These are phyloP conservation scores for Catamblyrhynchus diadema DNA, from an alignment of 2,797 vertebrate genomes.

Conservation along the genomic window DNA sequence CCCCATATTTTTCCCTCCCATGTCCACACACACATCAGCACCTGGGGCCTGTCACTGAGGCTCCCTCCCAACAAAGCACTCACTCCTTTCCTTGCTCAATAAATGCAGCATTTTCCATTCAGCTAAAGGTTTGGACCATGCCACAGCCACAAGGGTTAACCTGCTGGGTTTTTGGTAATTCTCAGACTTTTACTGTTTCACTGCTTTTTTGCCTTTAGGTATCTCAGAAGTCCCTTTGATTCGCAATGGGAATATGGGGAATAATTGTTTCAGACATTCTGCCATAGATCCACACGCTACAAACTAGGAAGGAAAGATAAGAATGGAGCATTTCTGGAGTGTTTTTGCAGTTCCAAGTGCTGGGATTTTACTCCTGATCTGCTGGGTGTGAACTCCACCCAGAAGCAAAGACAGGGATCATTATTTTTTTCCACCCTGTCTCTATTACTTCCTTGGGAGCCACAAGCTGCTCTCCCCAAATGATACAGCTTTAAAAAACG, in stretches of 20 bases:
- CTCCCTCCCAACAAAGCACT: not conserved
- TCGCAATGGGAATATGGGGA: not conserved
- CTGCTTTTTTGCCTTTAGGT: not conserved
- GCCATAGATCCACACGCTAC: rapidly evolving
- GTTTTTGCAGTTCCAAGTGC: not conserved
- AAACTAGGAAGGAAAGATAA: not conserved
- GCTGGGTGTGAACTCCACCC: not conserved
- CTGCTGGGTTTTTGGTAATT: not conserved
- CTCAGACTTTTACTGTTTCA: not conserved
- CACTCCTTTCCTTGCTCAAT: not conserved
- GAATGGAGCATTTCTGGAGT: not conserved
- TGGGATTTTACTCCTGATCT: not conserved
- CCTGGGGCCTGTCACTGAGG: not conserved
- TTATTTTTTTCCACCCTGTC: not conserved
- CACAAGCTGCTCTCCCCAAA: slow-evolving; percentile 5
- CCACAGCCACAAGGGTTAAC: not conserved
- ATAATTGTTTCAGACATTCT: not conserved
- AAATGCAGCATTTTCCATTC: not conserved
- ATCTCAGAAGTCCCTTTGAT: not conserved
- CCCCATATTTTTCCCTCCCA: not conserved
- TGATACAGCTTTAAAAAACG: not conserved
- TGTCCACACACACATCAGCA: not conserved
- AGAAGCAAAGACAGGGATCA: not conserved
- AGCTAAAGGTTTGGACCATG: not conserved
- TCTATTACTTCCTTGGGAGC: not conserved